Conservation (phyloP, 2,797 vertebrate genomes). For the Gadopsis marmoratus region DNA sequence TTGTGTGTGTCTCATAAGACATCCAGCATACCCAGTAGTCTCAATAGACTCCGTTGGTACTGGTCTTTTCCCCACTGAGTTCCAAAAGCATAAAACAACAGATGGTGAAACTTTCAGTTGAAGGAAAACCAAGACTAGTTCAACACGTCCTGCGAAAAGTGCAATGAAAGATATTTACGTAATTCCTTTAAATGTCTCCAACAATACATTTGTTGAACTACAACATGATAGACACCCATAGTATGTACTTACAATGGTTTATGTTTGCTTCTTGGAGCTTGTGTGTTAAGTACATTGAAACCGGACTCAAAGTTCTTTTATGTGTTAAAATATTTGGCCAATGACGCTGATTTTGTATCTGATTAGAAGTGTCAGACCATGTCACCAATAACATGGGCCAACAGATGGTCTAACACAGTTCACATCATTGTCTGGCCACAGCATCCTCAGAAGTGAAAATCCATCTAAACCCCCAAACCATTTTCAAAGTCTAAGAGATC, state of each 20-base stretch:
- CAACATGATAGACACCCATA: background rate
- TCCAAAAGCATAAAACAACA: constrained; percentile 9
- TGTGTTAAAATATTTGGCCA: background rate
- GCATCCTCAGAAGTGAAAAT: background rate
- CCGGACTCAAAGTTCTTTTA: background rate
- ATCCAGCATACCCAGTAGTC: background rate
- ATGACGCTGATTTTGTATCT: background rate
- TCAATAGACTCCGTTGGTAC: background rate
- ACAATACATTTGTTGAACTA: background rate
- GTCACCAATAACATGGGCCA: background rate
- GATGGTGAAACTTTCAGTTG: background rate
- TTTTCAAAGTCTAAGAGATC: constrained; percentile 44
- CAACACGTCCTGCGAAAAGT: background rate
- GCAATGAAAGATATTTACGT: background rate
- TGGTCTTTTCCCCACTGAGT: constrained; percentile 8
- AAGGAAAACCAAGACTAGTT: background rate
- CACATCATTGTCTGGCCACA: constrained; percentile 1
- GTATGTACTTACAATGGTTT: background rate
- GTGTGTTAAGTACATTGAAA: background rate
- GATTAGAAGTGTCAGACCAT: background rate
- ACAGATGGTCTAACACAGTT: background rate
- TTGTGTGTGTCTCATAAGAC: constrained; percentile 2
- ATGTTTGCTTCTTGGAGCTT: background rate
- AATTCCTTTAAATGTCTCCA: background rate
- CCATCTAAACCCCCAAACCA: constrained; percentile 27